Evolutionary conservation across 2,113 vertebrate species (phyloP), one percentile per base, ranked within the genome.

Genomic region (Sardina pilchardus): DNA sequence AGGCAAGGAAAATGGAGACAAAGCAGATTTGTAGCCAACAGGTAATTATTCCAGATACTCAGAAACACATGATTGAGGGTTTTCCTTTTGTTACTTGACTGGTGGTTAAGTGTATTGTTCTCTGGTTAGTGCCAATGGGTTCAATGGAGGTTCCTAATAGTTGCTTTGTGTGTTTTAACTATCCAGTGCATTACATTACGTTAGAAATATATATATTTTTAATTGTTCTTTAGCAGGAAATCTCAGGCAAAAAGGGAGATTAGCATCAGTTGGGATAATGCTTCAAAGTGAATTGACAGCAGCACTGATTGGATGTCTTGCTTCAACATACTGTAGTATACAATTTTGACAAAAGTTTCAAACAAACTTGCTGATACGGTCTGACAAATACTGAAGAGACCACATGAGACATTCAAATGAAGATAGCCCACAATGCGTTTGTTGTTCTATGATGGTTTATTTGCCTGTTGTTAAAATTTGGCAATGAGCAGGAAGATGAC

Each of bases 11-110:
- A 30, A 26, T 30, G 59, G 9, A 78, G 56, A 24, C 34, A 78
- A 78, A 78, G 71, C 71, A 78, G 71, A 78, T 78, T 78, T 16
- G 26, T 78, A 78, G 26, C 26, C 34, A 36, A 78, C 30, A 78
- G 34, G 71, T 36, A 34, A 75, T 75, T 75, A 34, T 78, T 78
- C 17, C 34, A 6, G 71, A 78, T 78, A 39, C 71, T 78, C 71
- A 17, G 26, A 34, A 34, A 12, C 63, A 67, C 71, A 78, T 78
- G 71, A 16, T 78, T 59, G 21, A 24, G 53, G 21, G 53, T 24
- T 59, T 59, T 24, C 6, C 21, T 19, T 59, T 59, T 24, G 53
- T 24, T 19, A 59, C 53, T 59, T 21, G 19, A 56, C 0, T 19
- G 7, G 14, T 75, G 71, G 30, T 78, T 78, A 34, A 39, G 16